Conservation (phyloP, 2,888 invertebrate genomes). For the Pantelozetes paolii region DNA sequence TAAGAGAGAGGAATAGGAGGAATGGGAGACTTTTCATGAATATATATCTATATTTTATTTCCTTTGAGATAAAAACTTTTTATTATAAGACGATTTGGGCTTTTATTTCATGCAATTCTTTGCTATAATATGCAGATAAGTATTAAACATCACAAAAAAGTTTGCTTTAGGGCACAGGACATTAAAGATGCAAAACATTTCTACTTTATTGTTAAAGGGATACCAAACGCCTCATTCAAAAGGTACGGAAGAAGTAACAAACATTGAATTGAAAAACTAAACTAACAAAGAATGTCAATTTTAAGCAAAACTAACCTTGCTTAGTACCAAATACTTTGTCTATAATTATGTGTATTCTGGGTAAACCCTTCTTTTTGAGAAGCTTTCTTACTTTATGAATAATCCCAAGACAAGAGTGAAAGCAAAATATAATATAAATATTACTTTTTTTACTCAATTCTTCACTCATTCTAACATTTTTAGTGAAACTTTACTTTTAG, state of each 20-base stretch:
- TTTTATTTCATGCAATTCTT: slow-evolving; percentile 31
- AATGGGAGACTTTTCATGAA: slow-evolving; percentile 27
- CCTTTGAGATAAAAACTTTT: slow-evolving; percentile 37
- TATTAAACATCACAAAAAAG: slow-evolving; percentile 25
- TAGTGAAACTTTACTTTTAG: no score
- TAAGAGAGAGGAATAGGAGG: not conserved
- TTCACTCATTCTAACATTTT: not conserved
- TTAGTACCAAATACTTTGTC: no score
- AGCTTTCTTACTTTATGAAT: no score
- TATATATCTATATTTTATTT: slow-evolving; percentile 35
- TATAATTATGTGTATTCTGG: no score
- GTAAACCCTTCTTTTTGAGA: no score
- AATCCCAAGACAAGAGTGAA: slow-evolving; percentile 1
- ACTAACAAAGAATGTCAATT: no score
- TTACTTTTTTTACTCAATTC: slow-evolving; percentile 3
- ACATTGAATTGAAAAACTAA: no score
- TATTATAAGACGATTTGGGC: slow-evolving; percentile 35
- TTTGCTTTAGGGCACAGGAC: not conserved
- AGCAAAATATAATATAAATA: slow-evolving; percentile 16
- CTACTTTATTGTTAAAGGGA: slow-evolving; percentile 34
- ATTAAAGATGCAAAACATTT: slow-evolving; percentile 39
- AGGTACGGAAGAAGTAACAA: not conserved
- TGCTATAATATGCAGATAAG: slow-evolving; percentile 33
- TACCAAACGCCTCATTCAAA: not conserved
- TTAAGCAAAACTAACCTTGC: no score